Base-by-base conservation (phyloP, 2,797 vertebrate genomes). In the Masticophis lateralis region DNA sequence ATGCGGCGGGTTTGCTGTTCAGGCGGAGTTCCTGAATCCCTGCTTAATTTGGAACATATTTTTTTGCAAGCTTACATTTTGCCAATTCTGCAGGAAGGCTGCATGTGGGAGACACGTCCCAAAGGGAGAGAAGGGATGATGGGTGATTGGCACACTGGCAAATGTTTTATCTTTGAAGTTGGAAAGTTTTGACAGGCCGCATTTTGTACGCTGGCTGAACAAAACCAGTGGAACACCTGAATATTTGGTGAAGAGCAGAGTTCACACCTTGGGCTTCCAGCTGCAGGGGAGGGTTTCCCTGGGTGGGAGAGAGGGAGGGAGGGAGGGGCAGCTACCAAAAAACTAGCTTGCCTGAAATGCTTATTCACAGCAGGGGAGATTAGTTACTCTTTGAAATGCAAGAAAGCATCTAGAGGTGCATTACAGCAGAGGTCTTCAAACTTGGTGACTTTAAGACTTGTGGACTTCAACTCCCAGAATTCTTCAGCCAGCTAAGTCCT, bases 1-100 rank as follows among this genome's bases (percentile, higher is more conserved):
- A 96, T 94, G 91, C 93, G 94, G 89, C 93, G 61, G 8, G 86
- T 63, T 51, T 95, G 47, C 47, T 51, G 93, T 86, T 94, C 93
- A 92, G 95, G 47, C 53, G 28, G 92, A 27, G 5, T 55, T 86
- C 37, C 69, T 22, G 8, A 9, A 43, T 43, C 37, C 69, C 18
- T 43, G 74, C 37, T 25, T 22, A 5, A 22, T 22, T 22, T 9
- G 4, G 74, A 37, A 20, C 8, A 22, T 18, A 37, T 43, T 79
- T 22, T 43, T 79, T 22, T 43, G 74, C 37, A 22, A 22, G 37
- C 8, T 79, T 79, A 61, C 9, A 1, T 25, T 83, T 12, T 22
- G 74, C 37, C 74, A 22, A 2, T 79, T 25, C 37, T 25, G 37
- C 74, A 43, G 74, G 74, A 11, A 83, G 8, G 32, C 69, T 79